Evolutionary conservation across 2,113 vertebrate species (phyloP).

Genomic region (Notothenia rossii): DNA sequence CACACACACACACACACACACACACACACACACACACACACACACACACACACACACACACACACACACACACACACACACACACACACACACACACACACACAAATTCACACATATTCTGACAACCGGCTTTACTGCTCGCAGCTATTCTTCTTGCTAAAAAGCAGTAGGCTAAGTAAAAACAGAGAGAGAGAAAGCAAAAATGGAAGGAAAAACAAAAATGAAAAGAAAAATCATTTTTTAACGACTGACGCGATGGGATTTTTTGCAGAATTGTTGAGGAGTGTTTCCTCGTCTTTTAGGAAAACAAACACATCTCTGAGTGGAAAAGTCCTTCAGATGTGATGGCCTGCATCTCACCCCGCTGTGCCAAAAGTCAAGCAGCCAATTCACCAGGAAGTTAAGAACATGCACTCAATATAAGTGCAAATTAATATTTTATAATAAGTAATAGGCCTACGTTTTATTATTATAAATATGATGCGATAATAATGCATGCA

Average conservation of each 20-base stretch:
- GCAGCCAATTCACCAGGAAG: slow-evolving; percentile 40
- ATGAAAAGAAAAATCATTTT: slow-evolving; percentile 78
- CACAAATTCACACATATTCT: slow-evolving; percentile 40
- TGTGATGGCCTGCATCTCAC: slow-evolving; percentile 67
- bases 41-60: slow-evolving; percentile 33
- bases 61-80: background rate
- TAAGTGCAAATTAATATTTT: background rate
- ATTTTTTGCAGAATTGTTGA: slow-evolving; percentile 69
- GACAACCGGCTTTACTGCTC: slow-evolving; percentile 77
- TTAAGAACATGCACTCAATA: background rate
- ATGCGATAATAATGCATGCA: background rate
- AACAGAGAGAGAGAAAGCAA: slow-evolving; percentile 46
- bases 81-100: slow-evolving; percentile 31
- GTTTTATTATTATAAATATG: background rate
- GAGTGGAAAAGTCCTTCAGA: slow-evolving; percentile 68
- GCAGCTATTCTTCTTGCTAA: slow-evolving; percentile 80
- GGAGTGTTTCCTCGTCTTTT: slow-evolving; percentile 69
- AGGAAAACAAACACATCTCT: slow-evolving; percentile 76
- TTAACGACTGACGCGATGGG: slow-evolving; percentile 75
- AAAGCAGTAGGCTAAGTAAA: slow-evolving; percentile 64
- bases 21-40: slow-evolving; percentile 3
- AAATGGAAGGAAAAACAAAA: slow-evolving; percentile 58
- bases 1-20: slow-evolving; percentile 23
- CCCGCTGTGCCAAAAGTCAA: slow-evolving; percentile 29
- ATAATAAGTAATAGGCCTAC: background rate